A percentile compares a stretch with the other conserved stretches of the same genome.
Evolutionary conservation across 1,140 invertebrate genomes (phyloP).

Genomic region (Leptonema lineaticorne): DNA sequence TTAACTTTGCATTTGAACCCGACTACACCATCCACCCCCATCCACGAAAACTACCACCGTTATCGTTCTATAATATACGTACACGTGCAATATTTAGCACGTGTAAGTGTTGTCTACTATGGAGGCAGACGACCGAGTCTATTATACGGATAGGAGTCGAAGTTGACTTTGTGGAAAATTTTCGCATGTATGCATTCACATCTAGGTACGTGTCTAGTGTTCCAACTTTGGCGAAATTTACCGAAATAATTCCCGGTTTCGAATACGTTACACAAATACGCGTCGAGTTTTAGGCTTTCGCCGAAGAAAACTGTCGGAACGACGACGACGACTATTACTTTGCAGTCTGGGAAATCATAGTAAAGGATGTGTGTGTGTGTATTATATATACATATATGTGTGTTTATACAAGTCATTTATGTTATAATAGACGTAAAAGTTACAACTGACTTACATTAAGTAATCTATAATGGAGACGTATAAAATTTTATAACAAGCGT

Average conservation of each 20-base stretch:
- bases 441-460: too few species aligned
- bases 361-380: too few species aligned
- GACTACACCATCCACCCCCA: neutral
- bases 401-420: too few species aligned
- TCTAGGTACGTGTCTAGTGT: constrained; percentile 1
- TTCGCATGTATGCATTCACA: neutral
- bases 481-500: too few species aligned
- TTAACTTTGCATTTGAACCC: constrained; percentile 25
- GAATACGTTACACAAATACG: neutral
- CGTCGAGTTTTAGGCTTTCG: neutral
- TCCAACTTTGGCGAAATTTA: constrained; percentile 5
- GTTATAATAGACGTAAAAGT: too few species aligned
- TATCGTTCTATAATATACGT: too few species aligned
- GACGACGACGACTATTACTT: too few species aligned
- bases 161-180: constrained; percentile 2
- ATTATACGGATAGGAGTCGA: neutral
- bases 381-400: too few species aligned
- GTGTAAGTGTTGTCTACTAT: neutral
- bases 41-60: too few species aligned
- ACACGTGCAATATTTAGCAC: neutral
- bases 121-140: neutral
- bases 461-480: too few species aligned
- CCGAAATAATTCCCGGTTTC: neutral
- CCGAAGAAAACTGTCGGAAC: too few species aligned
- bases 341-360: too few species aligned